Evolutionary conservation across 1,140 invertebrate genomes (phyloP), one percentile per base, ranked within the genome.

Genomic region (Gonatopus flavifemur): DNA sequence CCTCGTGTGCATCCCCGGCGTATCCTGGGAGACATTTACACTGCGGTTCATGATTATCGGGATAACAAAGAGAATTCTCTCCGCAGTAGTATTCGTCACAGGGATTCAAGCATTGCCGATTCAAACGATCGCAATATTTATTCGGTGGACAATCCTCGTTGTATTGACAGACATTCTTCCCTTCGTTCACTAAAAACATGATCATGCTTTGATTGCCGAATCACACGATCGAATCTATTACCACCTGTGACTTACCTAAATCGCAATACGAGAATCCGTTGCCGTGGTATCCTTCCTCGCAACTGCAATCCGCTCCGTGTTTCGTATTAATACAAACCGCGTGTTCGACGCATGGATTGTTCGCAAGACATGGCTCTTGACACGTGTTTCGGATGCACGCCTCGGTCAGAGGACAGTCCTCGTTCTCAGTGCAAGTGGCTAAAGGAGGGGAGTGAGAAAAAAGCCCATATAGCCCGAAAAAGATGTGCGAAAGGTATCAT

Each of bases 301-400:
- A 95, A 60, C 83, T 88, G 69, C 93, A 95, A 52, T 92, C 88
- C 2, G 88, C 86, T 49, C 84, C 86, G 66, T 94, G 92, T 59
- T 92, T 90, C n/a, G 86, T 87, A 62, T 93, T 93, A 69, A 93
- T 84, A 78, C 93, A 96, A 48, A 91, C 81, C 28, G 92, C 91
- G 71, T 93, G 88, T 53, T 82, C 80, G 54, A 86, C 88, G 70
- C 93, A 96, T 10, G 88, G 89, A 71, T 91, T 89, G 60, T 86
- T 85, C 45, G 89, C 80, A 58, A 84, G 84, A 74, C 92, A 94
- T 16, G 91, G 92, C 73, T 86, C 85, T 74, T 88, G 86, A 72
- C 91, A 94, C 73, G 83, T 83, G 64, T 83, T 81, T 72, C 86
- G 85, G 67, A 92, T 84, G 81, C 91, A 94, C 64, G 87, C 88